These are phyloP conservation scores for Hirudinaria manillensis DNA, from an alignment of 2,888 invertebrate species.

Conservation along the genomic window DNA sequence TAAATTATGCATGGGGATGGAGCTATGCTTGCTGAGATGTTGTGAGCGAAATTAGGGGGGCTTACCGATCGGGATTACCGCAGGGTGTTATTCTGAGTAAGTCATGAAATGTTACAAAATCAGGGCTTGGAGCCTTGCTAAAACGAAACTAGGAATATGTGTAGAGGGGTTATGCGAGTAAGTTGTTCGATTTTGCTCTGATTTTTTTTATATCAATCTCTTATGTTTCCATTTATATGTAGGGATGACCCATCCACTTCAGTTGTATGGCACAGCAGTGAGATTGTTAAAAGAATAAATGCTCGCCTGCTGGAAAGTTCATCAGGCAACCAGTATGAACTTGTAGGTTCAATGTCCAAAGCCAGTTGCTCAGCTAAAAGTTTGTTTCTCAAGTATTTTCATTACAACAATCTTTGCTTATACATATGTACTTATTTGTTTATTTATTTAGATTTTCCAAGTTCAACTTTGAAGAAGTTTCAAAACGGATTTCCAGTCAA, in stretches of 20 bases:
- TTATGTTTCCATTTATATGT: not conserved
- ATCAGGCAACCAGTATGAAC: not conserved
- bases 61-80: too few relatives aligned
- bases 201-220: not conserved
- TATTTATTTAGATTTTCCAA: not conserved
- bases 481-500: not conserved
- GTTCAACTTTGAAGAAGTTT: conserved; percentile 13
- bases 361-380: not conserved
- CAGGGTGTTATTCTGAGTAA: too few relatives aligned
- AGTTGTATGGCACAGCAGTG: conserved; percentile 4
- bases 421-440: not conserved
- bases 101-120: not conserved
- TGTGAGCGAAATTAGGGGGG: too few relatives aligned
- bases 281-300: not conserved
- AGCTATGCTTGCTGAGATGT: too few relatives aligned
- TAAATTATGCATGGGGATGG: too few relatives aligned
- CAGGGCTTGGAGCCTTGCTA: not conserved
- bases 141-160: conserved; percentile 1
- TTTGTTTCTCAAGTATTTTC: not conserved
- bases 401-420: not conserved
- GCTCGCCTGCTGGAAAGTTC: not conserved
- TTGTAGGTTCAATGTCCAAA: conserved; percentile 1
- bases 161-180: not conserved
- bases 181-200: not conserved
- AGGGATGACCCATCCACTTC: not conserved